These are phyloP conservation scores for Hippocampus mohnikei DNA, from an alignment of 2,113 vertebrate genomes.

Conservation along the genomic window DNA sequence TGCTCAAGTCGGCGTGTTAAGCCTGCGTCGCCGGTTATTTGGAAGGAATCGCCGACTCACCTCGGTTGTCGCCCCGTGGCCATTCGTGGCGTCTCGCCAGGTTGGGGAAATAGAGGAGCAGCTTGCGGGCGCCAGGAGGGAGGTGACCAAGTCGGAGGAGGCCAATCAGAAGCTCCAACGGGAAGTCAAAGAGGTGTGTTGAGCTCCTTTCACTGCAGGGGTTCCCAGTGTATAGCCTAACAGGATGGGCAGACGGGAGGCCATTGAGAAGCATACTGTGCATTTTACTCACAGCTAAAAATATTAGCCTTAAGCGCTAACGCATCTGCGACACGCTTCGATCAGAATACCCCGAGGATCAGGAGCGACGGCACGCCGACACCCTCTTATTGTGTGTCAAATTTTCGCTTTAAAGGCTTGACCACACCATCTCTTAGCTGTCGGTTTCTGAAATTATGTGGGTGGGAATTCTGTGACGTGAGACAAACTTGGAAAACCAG, in stretches of 20 bases:
- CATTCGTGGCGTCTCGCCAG: slow-evolving; percentile 59
- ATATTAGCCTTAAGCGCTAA: too few relatives aligned
- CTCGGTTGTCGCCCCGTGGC: slow-evolving; percentile 35
- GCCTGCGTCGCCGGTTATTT: slow-evolving; percentile 15
- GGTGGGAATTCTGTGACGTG: background rate
- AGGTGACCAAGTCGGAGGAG: slow-evolving; percentile 89
- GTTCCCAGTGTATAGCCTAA: slow-evolving; percentile 33
- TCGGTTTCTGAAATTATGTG: too few relatives aligned
- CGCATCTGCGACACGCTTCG: too few relatives aligned
- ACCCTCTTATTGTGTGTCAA: background rate
- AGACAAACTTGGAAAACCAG: background rate
- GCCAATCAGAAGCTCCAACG: slow-evolving; percentile 87
- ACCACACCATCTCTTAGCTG: too few relatives aligned
- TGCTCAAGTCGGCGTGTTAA: slow-evolving; percentile 1
- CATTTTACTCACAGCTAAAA: background rate
- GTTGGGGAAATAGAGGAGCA: slow-evolving; percentile 91
- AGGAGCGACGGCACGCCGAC: too few relatives aligned
- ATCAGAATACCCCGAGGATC: too few relatives aligned
- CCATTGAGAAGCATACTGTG: background rate
- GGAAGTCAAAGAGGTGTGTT: slow-evolving; percentile 87
- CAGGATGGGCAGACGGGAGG: slow-evolving; percentile 11
- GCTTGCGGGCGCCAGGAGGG: slow-evolving; percentile 84
- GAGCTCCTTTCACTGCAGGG: slow-evolving; percentile 12
- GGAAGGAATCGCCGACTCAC: slow-evolving; percentile 39
- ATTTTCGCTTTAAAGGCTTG: background rate